Conservation (phyloP, 2,797 vertebrate species). For the Champsocephalus gunnari region DNA sequence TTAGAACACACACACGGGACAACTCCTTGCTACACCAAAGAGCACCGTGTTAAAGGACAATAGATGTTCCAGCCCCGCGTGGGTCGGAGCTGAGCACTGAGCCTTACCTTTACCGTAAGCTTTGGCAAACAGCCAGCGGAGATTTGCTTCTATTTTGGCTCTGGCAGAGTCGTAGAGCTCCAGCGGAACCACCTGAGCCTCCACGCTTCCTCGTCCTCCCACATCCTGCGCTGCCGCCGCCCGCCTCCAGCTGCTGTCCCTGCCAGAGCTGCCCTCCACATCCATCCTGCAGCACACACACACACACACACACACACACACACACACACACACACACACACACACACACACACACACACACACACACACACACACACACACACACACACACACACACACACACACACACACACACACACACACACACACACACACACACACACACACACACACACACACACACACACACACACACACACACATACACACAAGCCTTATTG, state of each 20-base stretch:
- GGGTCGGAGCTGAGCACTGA: not conserved
- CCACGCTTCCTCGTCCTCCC: conserved; percentile 70
- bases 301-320: conserved; percentile 37
- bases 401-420: conserved; percentile 37
- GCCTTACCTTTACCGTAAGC: conserved; percentile 93
- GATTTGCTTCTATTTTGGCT: conserved; percentile 97
- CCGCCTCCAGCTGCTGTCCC: conserved; percentile 88
- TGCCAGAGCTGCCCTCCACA: conserved; percentile 86
- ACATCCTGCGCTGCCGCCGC: conserved; percentile 73
- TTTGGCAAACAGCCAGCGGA: conserved; percentile 97
- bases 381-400: conserved; percentile 37
- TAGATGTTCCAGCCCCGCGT: not conserved
- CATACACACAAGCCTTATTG: conserved; percentile 20
- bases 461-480: conserved; percentile 37
- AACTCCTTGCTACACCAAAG: not conserved
- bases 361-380: conserved; percentile 37
- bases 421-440: too few relatives aligned
- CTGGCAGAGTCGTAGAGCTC: conserved; percentile 95
- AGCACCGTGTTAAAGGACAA: not conserved
- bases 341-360: conserved; percentile 37
- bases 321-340: conserved; percentile 37
- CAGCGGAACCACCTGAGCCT: conserved; percentile 87
- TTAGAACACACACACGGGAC: not conserved
- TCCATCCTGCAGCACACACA: conserved; percentile 86
- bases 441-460: too few relatives aligned